Conservation (phyloP, 92 coral and sea anemone genomes). For the Paramuricea clavata region DNA sequence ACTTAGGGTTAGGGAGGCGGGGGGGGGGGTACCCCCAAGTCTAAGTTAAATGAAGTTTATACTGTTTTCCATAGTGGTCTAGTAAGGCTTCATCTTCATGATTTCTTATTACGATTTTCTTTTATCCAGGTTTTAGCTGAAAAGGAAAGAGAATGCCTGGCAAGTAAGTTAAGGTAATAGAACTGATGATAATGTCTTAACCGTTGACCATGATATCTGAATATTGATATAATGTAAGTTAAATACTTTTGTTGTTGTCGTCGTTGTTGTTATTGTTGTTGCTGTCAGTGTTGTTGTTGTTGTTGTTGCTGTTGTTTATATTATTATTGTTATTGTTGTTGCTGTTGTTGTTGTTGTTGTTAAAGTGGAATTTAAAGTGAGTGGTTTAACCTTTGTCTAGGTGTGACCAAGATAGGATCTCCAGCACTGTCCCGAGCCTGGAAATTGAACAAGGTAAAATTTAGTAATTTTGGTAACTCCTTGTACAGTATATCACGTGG, state of each 20-base stretch:
- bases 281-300: too few relatives aligned
- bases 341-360: too few relatives aligned
- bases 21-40: too few relatives aligned
- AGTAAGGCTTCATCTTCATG: neutral
- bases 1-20: neutral
- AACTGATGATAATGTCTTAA: neutral
- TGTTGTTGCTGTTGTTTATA: too few relatives aligned
- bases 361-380: neutral
- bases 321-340: too few relatives aligned
- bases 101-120: neutral
- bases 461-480: neutral
- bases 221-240: too few relatives aligned
- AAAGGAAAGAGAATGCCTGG: conserved; percentile 26
- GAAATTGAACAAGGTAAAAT: conserved; percentile 17
- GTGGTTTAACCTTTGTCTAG: neutral
- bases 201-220: too few relatives aligned
- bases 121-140: conserved; percentile 23
- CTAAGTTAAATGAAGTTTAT: neutral
- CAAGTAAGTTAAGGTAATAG: conserved; percentile 20
- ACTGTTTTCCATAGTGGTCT: neutral
- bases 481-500: neutral
- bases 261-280: neutral
- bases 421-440: conserved; percentile 33
- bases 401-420: conserved; percentile 34
- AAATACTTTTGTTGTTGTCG: too few relatives aligned